phyloP scores from a whole-genome alignment of 1,140 invertebrate species.

The Ephestia elutella region DNA sequence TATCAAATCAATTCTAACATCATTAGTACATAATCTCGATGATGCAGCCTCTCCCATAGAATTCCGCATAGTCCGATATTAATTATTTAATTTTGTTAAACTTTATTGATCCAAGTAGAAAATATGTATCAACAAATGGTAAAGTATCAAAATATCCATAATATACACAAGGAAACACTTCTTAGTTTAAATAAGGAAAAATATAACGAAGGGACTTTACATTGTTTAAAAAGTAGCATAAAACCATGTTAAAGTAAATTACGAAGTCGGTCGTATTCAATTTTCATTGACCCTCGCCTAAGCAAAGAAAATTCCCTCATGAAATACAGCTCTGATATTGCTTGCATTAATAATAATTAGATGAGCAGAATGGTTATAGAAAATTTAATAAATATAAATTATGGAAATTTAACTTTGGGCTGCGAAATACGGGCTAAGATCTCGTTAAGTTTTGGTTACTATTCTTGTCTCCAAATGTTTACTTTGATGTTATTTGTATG shows the following conservation, averaged over 20 bases:
- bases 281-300: constrained; percentile 1
- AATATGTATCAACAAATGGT: no score
- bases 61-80: no score
- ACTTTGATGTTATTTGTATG: not conserved
- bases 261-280: not conserved
- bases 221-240: not conserved
- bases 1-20: no score
- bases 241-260: not conserved
- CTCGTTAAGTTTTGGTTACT: not conserved
- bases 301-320: not conserved
- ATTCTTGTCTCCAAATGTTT: not conserved
- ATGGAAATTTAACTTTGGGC: not conserved
- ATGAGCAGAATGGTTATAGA: constrained; percentile 3
- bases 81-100: no score
- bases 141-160: no score
- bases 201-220: not conserved
- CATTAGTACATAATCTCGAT: no score
- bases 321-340: not conserved
- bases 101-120: no score
- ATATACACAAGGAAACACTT: no score
- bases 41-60: no score
- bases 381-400: constrained; percentile 5
- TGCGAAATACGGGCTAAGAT: not conserved
- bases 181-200: not conserved
- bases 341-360: constrained; percentile 2